These are phyloP conservation scores for Elmis aenea DNA, from an alignment of 2,888 invertebrate species.

Conservation along the genomic window DNA sequence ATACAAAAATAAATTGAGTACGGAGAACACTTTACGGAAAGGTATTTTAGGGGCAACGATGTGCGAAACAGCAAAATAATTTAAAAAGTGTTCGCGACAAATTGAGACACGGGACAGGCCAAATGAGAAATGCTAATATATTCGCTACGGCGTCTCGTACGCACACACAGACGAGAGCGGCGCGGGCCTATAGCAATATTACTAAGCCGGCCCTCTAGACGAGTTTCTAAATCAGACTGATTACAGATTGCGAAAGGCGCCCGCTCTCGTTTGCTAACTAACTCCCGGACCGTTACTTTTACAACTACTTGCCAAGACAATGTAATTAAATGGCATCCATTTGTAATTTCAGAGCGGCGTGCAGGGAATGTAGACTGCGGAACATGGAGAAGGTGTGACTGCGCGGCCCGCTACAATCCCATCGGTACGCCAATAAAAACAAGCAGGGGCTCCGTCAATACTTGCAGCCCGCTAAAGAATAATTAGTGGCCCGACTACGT, in stretches of 20 bases:
- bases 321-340: constrained; percentile 50
- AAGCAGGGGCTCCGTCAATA: constrained; percentile 45
- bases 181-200: not conserved
- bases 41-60: constrained; percentile 16
- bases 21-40: constrained; percentile 7
- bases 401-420: constrained; percentile 41
- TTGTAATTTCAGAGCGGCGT: constrained; percentile 47
- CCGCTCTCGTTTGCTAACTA: constrained; percentile 36
- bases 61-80: constrained; percentile 15
- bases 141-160: constrained; percentile 19
- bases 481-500: constrained; percentile 36
- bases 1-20: too few relatives aligned
- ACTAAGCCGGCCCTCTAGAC: constrained; percentile 13
- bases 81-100: constrained; percentile 26
- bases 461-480: constrained; percentile 40
- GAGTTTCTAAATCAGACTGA: constrained; percentile 41
- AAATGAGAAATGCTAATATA: constrained; percentile 33
- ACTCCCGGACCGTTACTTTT: constrained; percentile 45
- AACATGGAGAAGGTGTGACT: constrained; percentile 49
- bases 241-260: constrained; percentile 38
- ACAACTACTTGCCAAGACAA: constrained; percentile 48
- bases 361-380: constrained; percentile 46
- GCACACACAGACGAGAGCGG: constrained; percentile 8
- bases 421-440: constrained; percentile 44
- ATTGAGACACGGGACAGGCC: constrained; percentile 31